phyloP scores from a whole-genome alignment of 2,888 invertebrate genomes.

The Drosophila quinaria region DNA sequence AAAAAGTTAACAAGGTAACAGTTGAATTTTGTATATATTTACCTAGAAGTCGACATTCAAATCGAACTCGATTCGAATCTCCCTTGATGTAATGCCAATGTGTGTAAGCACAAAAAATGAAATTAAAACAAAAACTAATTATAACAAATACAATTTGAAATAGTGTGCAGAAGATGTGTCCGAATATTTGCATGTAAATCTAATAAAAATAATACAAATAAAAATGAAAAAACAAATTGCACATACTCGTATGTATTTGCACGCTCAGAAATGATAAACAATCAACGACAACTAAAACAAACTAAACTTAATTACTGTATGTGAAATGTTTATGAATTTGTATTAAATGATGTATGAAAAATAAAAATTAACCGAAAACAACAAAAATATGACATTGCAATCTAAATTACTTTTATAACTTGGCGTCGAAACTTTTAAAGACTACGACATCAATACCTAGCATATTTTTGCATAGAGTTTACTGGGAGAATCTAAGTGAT shows the following conservation, averaged over 20 bases:
- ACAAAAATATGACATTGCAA: conserved; percentile 2
- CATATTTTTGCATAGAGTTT: neutral
- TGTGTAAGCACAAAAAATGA: conserved; percentile 47
- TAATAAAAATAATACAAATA: conserved; percentile 23
- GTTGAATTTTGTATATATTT: conserved; percentile 73
- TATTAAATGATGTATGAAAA: conserved; percentile 71
- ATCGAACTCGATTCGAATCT: conserved; percentile 36
- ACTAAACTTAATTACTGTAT: conserved; percentile 77
- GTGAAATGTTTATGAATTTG: conserved; percentile 81
- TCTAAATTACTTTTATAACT: too few species aligned
- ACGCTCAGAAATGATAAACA: conserved; percentile 61
- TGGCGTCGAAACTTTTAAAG: too few species aligned
- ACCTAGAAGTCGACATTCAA: conserved; percentile 24
- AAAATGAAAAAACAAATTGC: conserved; percentile 29
- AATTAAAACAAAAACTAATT: conserved; percentile 20
- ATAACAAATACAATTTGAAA: conserved; percentile 40
- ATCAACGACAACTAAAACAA: conserved; percentile 71
- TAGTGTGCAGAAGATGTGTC: conserved; percentile 16
- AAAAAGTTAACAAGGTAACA: conserved; percentile 69
- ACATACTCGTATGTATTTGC: conserved; percentile 52
- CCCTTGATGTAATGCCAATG: conserved; percentile 53
- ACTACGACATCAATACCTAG: too few species aligned
- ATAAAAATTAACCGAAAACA: conserved; percentile 50
- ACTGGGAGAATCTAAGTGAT: neutral
- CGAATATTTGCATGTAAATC: conserved; percentile 30